A percentile compares a stretch with the other conserved stretches of the same genome.
phyloP scores from a whole-genome alignment of 2,888 invertebrate species.

The Rosalia funebris region DNA sequence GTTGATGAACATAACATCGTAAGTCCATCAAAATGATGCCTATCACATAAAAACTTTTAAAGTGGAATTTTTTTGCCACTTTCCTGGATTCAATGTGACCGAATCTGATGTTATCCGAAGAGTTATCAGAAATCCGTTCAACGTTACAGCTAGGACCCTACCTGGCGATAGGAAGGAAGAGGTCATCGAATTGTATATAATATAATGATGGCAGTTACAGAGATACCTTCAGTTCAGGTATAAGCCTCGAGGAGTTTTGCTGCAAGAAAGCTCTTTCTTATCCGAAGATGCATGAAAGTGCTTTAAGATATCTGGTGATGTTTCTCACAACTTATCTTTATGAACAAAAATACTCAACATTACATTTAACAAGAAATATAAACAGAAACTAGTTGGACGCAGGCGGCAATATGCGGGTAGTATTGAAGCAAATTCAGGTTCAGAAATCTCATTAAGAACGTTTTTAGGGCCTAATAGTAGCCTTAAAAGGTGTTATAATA shows the following conservation, averaged over 20 bases:
- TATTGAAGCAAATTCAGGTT: neutral
- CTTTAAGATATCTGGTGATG: constrained; percentile 13
- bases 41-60: constrained; percentile 13
- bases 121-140: constrained; percentile 11
- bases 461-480: neutral
- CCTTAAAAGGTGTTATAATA: too few species aligned
- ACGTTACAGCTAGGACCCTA: constrained; percentile 2
- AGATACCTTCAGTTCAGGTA: constrained; percentile 17
- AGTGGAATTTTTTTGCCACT: constrained; percentile 12
- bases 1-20: neutral
- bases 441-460: neutral
- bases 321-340: constrained; percentile 17
- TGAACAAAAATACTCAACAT: constrained; percentile 16
- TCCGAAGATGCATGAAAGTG: constrained; percentile 10
- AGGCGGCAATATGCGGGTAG: neutral
- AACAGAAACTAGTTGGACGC: neutral
- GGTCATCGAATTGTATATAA: constrained; percentile 10
- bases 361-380: neutral
- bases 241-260: constrained; percentile 19
- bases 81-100: constrained; percentile 3
- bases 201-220: constrained; percentile 14
- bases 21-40: constrained; percentile 1
- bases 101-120: constrained; percentile 4
- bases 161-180: constrained; percentile 19
- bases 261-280: constrained; percentile 22